Base-by-base conservation (phyloP, 37 sponge, comb jelly and placozoan genomes). In the Chondrilla cf. caribensis region DNA sequence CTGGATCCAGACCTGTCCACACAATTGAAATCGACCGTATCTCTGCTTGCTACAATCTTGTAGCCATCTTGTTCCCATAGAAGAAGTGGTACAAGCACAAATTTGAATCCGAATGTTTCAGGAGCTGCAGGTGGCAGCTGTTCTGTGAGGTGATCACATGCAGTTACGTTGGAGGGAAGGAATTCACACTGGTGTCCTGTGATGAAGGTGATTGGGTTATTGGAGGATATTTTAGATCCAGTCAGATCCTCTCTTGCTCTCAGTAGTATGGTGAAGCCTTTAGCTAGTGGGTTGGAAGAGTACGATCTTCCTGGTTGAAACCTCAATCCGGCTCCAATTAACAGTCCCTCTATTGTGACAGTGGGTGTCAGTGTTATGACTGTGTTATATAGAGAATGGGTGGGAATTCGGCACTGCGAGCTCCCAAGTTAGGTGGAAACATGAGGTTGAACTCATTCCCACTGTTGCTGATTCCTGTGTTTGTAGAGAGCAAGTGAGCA, bases 171-270 rank as follows among this genome's bases (percentile, higher is more conserved):
- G 38, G 58, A 57, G 18, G 82, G 87, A 9, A 81, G 38, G 57
- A 66, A 72, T 2, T 57, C 82, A 81, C 87, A 86, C 51, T 86
- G 78, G 58, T 86, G 87, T 19, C 87, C 87, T 40, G 77, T 72
- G 37, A 81, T 58, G 22, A 86, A 66, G 22, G 87, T 43, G 35
- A 86, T 54, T 15, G 77, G 71, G 3, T 75, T 81, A 54, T 65
- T 58, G 28, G 82, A 55, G 25, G 72, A 71, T 9, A 82, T 33
- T 6, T 33, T 29, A 44, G 83, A 54, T 5, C 72, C 83, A 39
- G 83, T 60, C n/a, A 80, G 39, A 73, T 73, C 76, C 11, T 47
- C 51, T 38, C 44, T 70, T 8, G 38, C 4, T 29, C 39, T 37
- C 21, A 37, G 7, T 33, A 28, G 29, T 19, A 62, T 19, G 22